phyloP scores from a whole-genome alignment of 2,888 invertebrate genomes.

The Hetaerina titia region DNA sequence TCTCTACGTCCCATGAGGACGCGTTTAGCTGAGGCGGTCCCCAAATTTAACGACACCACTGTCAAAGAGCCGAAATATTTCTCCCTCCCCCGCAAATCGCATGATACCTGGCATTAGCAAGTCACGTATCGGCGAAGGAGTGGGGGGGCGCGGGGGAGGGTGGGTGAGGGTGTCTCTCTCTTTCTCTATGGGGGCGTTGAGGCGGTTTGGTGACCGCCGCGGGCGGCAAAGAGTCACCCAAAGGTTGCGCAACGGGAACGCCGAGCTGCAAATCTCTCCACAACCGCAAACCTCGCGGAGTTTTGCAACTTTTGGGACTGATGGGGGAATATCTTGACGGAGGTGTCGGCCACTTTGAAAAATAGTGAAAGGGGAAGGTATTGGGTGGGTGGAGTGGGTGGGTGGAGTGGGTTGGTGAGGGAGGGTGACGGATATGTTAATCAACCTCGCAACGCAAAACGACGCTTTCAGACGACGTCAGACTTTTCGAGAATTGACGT shows the following conservation, averaged over 20 bases:
- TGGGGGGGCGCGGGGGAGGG: not conserved
- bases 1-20: no score
- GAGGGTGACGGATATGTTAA: no score
- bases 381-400: not conserved
- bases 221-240: not conserved
- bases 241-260: not conserved
- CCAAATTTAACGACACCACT: not conserved
- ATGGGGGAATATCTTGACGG: not conserved
- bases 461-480: no score
- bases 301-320: not conserved
- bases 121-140: not conserved
- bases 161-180: no score
- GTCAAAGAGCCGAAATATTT: not conserved
- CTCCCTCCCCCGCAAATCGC: not conserved
- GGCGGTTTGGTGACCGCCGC: not conserved
- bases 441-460: no score
- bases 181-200: not conserved
- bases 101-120: not conserved
- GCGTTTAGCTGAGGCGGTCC: no score
- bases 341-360: not conserved
- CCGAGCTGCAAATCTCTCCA: not conserved
- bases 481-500: not conserved
- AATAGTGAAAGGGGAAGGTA: not conserved
- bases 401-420: no score
- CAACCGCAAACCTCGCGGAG: not conserved